Evolutionary conservation across 2,113 vertebrate genomes (phyloP).

Genomic region (Crotalus horridus): DNA sequence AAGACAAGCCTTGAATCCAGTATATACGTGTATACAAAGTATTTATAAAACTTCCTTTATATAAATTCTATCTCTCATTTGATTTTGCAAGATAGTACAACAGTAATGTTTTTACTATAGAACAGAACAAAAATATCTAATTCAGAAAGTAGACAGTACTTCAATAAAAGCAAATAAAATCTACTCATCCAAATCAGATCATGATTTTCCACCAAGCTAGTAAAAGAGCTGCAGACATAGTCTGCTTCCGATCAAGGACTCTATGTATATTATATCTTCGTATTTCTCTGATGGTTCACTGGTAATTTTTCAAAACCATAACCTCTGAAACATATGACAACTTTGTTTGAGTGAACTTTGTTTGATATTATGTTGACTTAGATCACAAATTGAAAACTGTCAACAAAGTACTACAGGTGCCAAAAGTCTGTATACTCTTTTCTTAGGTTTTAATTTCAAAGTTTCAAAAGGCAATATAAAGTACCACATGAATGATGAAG

Average conservation of each 20-base stretch:
- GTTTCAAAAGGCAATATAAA: constrained; percentile 55
- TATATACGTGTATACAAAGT: constrained; percentile 7
- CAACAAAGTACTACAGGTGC: constrained; percentile 44
- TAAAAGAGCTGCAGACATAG: constrained; percentile 64
- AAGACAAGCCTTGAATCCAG: constrained; percentile 28
- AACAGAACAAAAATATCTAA: constrained; percentile 33
- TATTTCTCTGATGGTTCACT: constrained; percentile 61
- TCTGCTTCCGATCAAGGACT: constrained; percentile 68
- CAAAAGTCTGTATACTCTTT: constrained; percentile 49
- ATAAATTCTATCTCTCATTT: constrained; percentile 5
- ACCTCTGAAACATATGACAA: constrained; percentile 63
- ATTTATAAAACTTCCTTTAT: background rate
- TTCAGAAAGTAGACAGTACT: constrained; percentile 46
- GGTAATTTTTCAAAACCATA: constrained; percentile 62
- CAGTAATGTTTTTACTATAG: constrained; percentile 16
- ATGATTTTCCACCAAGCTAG: constrained; percentile 63
- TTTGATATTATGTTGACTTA: constrained; percentile 23
- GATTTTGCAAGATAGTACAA: background rate
- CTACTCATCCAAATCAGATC: constrained; percentile 48
- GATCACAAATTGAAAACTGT: constrained; percentile 48
- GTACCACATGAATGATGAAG: constrained; percentile 40
- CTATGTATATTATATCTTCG: constrained; percentile 48
- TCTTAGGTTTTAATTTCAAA: constrained; percentile 54
- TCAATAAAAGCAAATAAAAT: constrained; percentile 58
- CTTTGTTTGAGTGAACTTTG: constrained; percentile 54